Conservation (phyloP, 2,113 vertebrate species). For the Chinchilla lanigera region DNA sequence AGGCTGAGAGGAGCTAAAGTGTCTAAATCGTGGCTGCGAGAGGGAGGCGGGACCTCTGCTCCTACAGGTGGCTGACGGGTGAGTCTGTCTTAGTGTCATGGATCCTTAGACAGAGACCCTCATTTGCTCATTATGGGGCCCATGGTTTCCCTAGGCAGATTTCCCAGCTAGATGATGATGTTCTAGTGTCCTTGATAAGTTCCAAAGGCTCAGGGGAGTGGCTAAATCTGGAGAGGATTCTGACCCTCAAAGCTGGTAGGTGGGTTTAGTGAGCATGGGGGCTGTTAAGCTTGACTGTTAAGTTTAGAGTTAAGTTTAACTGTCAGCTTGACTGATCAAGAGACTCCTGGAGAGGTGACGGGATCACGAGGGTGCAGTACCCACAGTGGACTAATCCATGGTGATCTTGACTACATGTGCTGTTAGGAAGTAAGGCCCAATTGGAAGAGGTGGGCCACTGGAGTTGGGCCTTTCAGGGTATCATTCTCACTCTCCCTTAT, state of each 20-base stretch:
- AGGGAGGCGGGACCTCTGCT: not conserved
- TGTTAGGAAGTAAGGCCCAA: not conserved
- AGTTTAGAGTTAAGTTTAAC: no score
- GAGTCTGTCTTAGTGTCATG: not conserved
- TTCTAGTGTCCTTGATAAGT: not conserved
- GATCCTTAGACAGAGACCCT: not conserved
- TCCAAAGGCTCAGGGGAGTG: not conserved
- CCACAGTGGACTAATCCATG: not conserved
- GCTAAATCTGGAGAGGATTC: not conserved
- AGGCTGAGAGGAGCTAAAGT: constrained; percentile 31
- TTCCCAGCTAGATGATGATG: not conserved
- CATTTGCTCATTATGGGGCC: not conserved
- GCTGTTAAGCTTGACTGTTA: not conserved
- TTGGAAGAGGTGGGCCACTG: not conserved
- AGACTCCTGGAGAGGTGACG: not conserved
- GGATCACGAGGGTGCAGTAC: not conserved
- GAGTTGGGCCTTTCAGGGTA: not conserved
- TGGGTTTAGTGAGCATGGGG: not conserved
- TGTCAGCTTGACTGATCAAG: not conserved
- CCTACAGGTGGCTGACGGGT: not conserved
- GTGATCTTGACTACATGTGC: not conserved
- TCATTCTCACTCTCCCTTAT: not conserved
- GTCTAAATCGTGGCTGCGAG: not conserved
- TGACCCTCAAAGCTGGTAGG: not conserved
- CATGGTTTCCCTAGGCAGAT: not conserved